phyloP scores from a whole-genome alignment of 1,140 invertebrate genomes.

The Halesus radiatus region DNA sequence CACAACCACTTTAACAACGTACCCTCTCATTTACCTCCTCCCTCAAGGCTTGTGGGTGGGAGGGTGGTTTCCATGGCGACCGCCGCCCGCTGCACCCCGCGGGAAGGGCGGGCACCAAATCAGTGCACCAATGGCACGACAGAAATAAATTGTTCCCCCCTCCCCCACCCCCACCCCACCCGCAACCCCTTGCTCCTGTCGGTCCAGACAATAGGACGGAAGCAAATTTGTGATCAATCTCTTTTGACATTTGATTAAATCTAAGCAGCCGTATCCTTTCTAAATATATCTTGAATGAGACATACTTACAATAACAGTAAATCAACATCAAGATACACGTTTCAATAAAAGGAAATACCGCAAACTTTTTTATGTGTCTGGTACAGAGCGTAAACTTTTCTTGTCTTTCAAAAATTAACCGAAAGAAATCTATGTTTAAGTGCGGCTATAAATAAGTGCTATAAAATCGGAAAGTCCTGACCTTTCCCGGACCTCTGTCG shows the following conservation, averaged over 20 bases:
- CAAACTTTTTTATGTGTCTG: too few species aligned
- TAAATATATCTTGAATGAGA: too few species aligned
- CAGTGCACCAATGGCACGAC: slow-evolving; percentile 72
- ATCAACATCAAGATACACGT: too few species aligned
- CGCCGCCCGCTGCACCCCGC: slow-evolving; percentile 66
- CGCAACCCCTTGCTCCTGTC: neutral
- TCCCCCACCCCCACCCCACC: neutral
- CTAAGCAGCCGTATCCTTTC: too few species aligned
- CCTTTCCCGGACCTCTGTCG: too few species aligned
- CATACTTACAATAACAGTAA: too few species aligned
- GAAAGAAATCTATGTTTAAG: slow-evolving; percentile 6
- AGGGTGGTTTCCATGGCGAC: slow-evolving; percentile 70
- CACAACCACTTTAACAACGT: slow-evolving; percentile 12
- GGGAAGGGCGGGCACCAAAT: slow-evolving; percentile 71
- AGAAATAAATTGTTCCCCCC: slow-evolving; percentile 71
- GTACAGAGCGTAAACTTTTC: too few species aligned
- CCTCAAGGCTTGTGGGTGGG: slow-evolving; percentile 62
- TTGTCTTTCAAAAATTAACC: neutral
- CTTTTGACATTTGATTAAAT: too few species aligned
- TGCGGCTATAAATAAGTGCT: neutral
- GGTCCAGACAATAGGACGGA: slow-evolving; percentile 8
- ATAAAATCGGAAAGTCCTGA: neutral
- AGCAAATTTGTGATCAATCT: neutral
- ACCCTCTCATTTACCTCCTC: slow-evolving; percentile 64
- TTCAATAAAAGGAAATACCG: too few species aligned